These are phyloP conservation scores for Steinernema hermaphroditum DNA, from an alignment of 2,888 invertebrate genomes.

Conservation along the genomic window DNA sequence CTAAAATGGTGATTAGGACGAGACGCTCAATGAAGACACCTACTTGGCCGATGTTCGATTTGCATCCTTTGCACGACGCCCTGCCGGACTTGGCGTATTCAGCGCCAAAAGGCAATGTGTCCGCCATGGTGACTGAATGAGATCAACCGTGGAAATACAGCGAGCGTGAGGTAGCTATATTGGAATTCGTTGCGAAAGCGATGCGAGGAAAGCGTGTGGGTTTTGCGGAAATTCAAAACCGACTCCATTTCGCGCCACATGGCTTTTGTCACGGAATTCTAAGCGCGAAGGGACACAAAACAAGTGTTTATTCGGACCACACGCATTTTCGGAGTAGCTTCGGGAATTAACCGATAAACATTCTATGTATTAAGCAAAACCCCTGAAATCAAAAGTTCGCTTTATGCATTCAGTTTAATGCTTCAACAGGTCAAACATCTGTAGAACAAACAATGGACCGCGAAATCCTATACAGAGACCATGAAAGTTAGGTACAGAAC, in stretches of 20 bases:
- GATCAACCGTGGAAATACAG: too few species aligned
- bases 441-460: too few species aligned
- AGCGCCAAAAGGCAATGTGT: slow-evolving; percentile 48
- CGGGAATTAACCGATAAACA: too few species aligned
- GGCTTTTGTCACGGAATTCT: not conserved
- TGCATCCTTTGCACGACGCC: slow-evolving; percentile 57
- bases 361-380: too few species aligned
- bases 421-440: too few species aligned
- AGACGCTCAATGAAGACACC: not conserved
- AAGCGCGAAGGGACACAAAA: not conserved
- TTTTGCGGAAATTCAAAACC: not conserved
- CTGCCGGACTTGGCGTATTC: slow-evolving; percentile 55
- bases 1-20: slow-evolving; percentile 39
- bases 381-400: too few species aligned
- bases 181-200: not conserved
- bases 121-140: not conserved
- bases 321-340: too few species aligned
- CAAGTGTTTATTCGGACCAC: too few species aligned
- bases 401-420: too few species aligned
- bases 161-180: too few species aligned
- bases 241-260: not conserved
- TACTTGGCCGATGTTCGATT: slow-evolving; percentile 47
- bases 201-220: not conserved
- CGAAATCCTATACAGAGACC: too few species aligned
- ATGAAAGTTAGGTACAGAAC: too few species aligned